Evolutionary conservation across 2,888 invertebrate genomes (phyloP).

Genomic region (Amitus sp.): DNA sequence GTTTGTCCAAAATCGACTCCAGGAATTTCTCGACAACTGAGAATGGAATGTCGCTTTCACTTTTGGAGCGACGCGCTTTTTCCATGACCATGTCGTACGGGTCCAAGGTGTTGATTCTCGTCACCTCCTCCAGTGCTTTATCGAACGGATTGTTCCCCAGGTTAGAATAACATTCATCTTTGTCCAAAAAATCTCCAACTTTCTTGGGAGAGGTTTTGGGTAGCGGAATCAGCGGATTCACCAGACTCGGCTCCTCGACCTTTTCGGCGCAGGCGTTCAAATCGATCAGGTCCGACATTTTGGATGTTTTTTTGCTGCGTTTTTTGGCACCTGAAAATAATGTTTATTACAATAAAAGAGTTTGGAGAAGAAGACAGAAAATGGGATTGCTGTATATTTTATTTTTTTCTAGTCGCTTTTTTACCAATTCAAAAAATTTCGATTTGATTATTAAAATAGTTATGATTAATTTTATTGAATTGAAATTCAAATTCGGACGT

Average conservation of each 20-base stretch:
- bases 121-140: slow-evolving; percentile 48
- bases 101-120: slow-evolving; percentile 52
- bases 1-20: too few species aligned
- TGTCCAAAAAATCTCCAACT: too few species aligned
- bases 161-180: too few species aligned
- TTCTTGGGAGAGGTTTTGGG: background rate
- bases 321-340: background rate
- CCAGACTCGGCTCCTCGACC: slow-evolving; percentile 3
- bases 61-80: slow-evolving; percentile 41
- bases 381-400: too few species aligned
- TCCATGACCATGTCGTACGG: slow-evolving; percentile 56
- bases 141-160: slow-evolving; percentile 61
- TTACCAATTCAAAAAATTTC: too few species aligned
- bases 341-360: too few species aligned
- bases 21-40: slow-evolving; percentile 51
- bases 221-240: slow-evolving; percentile 17
- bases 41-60: slow-evolving; percentile 25
- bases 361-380: too few species aligned
- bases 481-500: too few species aligned
- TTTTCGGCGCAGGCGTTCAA: slow-evolving; percentile 14
- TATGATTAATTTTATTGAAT: too few species aligned
- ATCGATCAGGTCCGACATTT: slow-evolving; percentile 27
- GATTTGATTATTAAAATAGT: too few species aligned
- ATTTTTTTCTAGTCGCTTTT: too few species aligned
- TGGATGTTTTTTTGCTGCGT: background rate